These are phyloP conservation scores for Ericerus pela DNA, from an alignment of 1,140 invertebrate species.

Conservation along the genomic window DNA sequence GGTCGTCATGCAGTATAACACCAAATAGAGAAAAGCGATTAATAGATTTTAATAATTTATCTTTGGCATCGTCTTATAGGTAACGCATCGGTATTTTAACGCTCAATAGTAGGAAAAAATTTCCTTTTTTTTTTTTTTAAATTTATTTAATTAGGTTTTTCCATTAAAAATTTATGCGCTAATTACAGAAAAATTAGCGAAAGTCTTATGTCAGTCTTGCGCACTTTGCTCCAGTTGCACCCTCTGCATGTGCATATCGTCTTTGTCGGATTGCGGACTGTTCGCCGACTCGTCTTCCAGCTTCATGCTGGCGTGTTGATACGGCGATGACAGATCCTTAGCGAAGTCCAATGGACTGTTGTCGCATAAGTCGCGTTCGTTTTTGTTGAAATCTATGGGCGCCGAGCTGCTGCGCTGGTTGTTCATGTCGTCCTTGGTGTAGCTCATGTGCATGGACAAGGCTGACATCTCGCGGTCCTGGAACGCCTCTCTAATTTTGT, in stretches of 20 bases:
- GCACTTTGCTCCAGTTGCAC: constrained; percentile 3
- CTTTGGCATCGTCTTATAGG: too few species aligned
- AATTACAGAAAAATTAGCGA: constrained; percentile 10
- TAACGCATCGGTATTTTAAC: too few species aligned
- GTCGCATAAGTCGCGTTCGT: constrained; percentile 9
- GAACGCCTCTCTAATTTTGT: background rate
- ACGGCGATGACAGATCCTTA: background rate
- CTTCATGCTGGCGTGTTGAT: constrained; percentile 2
- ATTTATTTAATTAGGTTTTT: too few species aligned
- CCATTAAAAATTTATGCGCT: constrained; percentile 2
- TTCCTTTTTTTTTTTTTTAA: too few species aligned
- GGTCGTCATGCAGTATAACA: too few species aligned
- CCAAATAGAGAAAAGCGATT: too few species aligned
- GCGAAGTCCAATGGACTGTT: constrained; percentile 2
- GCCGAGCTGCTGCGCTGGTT: constrained; percentile 1
- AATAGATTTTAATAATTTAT: too few species aligned
- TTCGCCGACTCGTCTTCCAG: constrained; percentile 4
- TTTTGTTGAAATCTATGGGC: constrained; percentile 1
- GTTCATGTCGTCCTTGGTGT: background rate
- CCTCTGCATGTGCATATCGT: constrained; percentile 1
- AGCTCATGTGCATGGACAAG: background rate
- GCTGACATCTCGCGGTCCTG: constrained; percentile 2
- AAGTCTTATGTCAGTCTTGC: constrained; percentile 10
- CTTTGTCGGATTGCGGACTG: constrained; percentile 8
- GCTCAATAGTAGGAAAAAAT: too few species aligned